These are phyloP conservation scores for Nephrotoma guestfalica DNA, from an alignment of 2,888 invertebrate genomes.

Conservation along the genomic window DNA sequence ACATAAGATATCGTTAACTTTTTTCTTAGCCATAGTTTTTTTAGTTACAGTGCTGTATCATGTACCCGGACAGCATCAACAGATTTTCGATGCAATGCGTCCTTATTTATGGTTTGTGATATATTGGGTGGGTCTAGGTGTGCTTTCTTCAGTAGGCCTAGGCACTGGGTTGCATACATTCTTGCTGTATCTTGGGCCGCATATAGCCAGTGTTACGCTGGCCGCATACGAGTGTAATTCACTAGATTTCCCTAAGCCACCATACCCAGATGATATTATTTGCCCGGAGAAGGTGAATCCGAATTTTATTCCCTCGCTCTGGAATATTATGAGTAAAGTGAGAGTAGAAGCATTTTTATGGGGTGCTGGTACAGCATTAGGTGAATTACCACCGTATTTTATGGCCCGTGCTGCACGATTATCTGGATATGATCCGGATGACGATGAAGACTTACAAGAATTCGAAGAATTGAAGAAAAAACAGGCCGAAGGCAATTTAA, in stretches of 20 bases:
- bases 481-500: slow-evolving; percentile 40
- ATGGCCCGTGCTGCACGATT: slow-evolving; percentile 92
- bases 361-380: slow-evolving; percentile 96
- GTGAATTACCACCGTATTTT: slow-evolving; percentile 97
- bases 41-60: slow-evolving; percentile 27
- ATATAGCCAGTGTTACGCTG: slow-evolving; percentile 94
- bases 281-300: slow-evolving; percentile 64
- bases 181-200: slow-evolving; percentile 95
- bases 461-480: slow-evolving; percentile 56
- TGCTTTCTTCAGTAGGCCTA: slow-evolving; percentile 92
- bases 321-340: slow-evolving; percentile 90
- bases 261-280: slow-evolving; percentile 93
- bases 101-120: slow-evolving; percentile 35
- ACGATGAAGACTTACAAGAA: slow-evolving; percentile 57
- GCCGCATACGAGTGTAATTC: slow-evolving; percentile 96
- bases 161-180: slow-evolving; percentile 99
- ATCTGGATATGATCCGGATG: slow-evolving; percentile 45
- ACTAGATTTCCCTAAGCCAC: slow-evolving; percentile 91
- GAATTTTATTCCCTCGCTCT: slow-evolving; percentile 57
- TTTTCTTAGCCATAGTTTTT: slow-evolving; percentile 26
- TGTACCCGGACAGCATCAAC: slow-evolving; percentile 30
- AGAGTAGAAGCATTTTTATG: slow-evolving; percentile 94
- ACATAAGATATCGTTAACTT: slow-evolving; percentile 24
- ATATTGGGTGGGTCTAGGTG: slow-evolving; percentile 88
- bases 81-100: slow-evolving; percentile 25